Percentiles rank a stretch among this genome's conserved stretches.
Conservation (phyloP, 23 tunicate genomes). For the Trididemnum miniatum region DNA sequence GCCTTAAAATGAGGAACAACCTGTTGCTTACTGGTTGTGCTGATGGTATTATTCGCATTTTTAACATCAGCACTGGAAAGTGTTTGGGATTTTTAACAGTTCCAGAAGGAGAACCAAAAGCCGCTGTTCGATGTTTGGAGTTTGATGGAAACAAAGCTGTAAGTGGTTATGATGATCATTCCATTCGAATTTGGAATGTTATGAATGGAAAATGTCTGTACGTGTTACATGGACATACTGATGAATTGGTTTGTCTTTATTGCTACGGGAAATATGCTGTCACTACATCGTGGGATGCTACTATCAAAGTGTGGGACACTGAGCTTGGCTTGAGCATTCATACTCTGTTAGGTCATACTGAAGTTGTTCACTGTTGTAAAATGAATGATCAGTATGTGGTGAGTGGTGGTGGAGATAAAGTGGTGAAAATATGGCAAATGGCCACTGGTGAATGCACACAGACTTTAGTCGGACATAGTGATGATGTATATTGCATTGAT, state of each 20-base stretch:
- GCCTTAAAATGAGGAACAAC: conserved; percentile 65
- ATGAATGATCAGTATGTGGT: conserved; percentile 65
- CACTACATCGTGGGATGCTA: conserved; percentile 82
- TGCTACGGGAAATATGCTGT: conserved; percentile 58
- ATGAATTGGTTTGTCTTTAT: conserved; percentile 54
- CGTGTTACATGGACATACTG: conserved; percentile 64
- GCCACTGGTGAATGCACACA: conserved; percentile 62
- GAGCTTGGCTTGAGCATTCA: conserved; percentile 63
- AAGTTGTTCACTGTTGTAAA: conserved; percentile 85
- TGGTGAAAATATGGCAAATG: conserved; percentile 78
- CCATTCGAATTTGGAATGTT: conserved; percentile 68
- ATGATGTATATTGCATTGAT: conserved; percentile 88
- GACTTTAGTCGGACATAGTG: conserved; percentile 76
- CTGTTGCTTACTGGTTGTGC: conserved; percentile 78
- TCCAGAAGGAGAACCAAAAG: conserved; percentile 25
- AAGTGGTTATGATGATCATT: conserved; percentile 60
- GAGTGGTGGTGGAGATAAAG: conserved; percentile 91
- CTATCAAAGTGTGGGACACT: conserved; percentile 69
- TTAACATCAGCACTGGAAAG: conserved; percentile 89
- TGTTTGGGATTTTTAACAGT: conserved; percentile 71
- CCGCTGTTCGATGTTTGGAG: conserved; percentile 56
- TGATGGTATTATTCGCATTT: conserved; percentile 81
- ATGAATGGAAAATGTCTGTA: conserved; percentile 69
- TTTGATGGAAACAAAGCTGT: conserved; percentile 82
- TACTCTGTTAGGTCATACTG: conserved; percentile 75